Evolutionary conservation across 2,888 invertebrate genomes (phyloP), one percentile per base, ranked within the genome.

Genomic region (Diogma glabrata): DNA sequence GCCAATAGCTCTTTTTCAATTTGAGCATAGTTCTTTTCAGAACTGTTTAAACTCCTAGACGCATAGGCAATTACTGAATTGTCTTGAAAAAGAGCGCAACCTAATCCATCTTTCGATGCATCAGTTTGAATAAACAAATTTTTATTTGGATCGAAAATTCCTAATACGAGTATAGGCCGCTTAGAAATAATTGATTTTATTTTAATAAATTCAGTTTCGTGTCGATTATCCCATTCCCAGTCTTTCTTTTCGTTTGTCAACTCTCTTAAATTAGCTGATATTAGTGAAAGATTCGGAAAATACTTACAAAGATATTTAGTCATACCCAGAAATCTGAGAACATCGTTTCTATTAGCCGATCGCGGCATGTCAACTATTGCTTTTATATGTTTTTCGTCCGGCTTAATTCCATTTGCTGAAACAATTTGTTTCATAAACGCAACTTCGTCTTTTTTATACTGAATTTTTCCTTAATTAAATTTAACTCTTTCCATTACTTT

Each of bases 371-470:
- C 16, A 36, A 36, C 36, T 14, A 36, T 36, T 36, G 8, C 8
- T 36, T 36, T 36, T 8, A 36, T 12, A 36, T 36, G 36, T 36
- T 36, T 36, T 10, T 36, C 36, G 36, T 36, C 36, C n/a, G 36
- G 36, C n/a, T 14, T 36, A 5, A 36, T 36, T 2, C 36, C 36
- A 14, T 36, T 36, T 5, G 8, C 36, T 3, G 36, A 36, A 12
- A 36, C 4, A 36, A 36, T 36, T 36, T 36, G 36, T 6, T 16
- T 16, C 36, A 36, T 36, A 4, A 36, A 36, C 2, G 36, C 6
- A 6, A 28, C 28, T 3, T 3, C n/a, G 10, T 10, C 10, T n/a
- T 28, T 10, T 28, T 28, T 28, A 28, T 12, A 28, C n/a, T 28
- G 28, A 28, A 3, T 28, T 28, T 28, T 28, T 28, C n/a, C 28